Evolutionary conservation across 1,140 invertebrate species (phyloP), one percentile per base, ranked within the genome.

Genomic region (Marisa cornuarietis): DNA sequence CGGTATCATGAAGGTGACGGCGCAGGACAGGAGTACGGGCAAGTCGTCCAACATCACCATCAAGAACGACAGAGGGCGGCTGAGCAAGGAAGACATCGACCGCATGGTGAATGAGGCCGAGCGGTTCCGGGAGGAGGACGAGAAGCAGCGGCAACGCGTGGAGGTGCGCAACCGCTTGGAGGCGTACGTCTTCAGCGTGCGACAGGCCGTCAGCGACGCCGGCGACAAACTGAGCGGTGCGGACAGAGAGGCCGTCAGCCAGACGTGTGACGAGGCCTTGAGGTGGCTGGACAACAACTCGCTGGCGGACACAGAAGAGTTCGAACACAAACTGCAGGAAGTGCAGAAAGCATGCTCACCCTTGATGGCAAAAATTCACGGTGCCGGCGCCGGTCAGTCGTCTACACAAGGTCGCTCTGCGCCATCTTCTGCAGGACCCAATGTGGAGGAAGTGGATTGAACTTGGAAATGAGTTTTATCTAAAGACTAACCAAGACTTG

Each of bases 31-130:
- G 83, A 91, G 90, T 4, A 98, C 97, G 79, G 97, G 97, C 86
- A 85, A 83, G 68, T 71, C 79, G 49, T 85, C 83, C 62, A 81
- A 98, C 91, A 98, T 99, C 90, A 98, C 96, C 42, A 99, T 99
- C 86, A 98, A 96, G 86, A 99, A 99, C 87, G 97, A 99, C 92
- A 98, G 98, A 91, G 97, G 86, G 52, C 81, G 81, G 24, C 93
- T 99, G 0, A 96, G 94, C 87, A 98, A 98, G 92, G 96, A 97
- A 88, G 97, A 99, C 82, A 99, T 99, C 85, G 96, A 99, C 89
- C 93, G 96, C 76, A 99, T 99, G 97, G 96, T 99, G 68, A 95
- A 96, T 79, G 97, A 99, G 82, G 97, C 97, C 20, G 97, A 99
- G 90, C 96, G 96, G 88, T 99, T 96, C 93, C 94, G 95, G 83